Conservation (phyloP, 2,888 invertebrate species). For the Sericinus montela region DNA sequence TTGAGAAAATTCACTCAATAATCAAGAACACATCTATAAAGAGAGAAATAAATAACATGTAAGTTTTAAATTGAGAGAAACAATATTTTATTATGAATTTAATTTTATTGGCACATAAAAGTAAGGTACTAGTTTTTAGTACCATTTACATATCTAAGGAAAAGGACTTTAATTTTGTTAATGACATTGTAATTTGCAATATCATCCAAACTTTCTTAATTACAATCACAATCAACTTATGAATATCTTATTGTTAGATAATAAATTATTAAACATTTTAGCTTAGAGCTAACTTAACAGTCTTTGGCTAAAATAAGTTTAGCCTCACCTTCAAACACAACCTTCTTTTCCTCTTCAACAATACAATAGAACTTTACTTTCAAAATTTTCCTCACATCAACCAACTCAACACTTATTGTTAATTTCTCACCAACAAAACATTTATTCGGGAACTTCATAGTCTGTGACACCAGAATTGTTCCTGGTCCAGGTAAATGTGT, state of each 20-base stretch:
- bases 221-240: not conserved
- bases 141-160: not conserved
- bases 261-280: constrained; percentile 12
- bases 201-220: constrained; percentile 6
- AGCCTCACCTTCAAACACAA: constrained; percentile 88
- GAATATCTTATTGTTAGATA: not conserved
- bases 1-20: constrained; percentile 30
- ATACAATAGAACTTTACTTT: constrained; percentile 85
- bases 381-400: constrained; percentile 86
- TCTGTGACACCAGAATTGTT: constrained; percentile 87
- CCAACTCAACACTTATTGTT: constrained; percentile 83
- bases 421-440: constrained; percentile 87
- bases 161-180: not conserved
- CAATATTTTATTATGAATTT: not conserved
- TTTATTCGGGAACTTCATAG: constrained; percentile 87
- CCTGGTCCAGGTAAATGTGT: constrained; percentile 91
- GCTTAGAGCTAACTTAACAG: constrained; percentile 36
- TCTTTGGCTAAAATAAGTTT: constrained; percentile 80
- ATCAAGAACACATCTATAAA: not conserved
- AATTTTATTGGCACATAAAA: constrained; percentile 9
- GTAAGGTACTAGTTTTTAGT: not conserved
- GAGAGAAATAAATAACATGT: not conserved
- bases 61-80: not conserved
- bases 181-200: not conserved
- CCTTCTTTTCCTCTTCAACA: constrained; percentile 80